These are phyloP conservation scores for Hucho hucho DNA, from an alignment of 2,113 vertebrate genomes.

Conservation along the genomic window DNA sequence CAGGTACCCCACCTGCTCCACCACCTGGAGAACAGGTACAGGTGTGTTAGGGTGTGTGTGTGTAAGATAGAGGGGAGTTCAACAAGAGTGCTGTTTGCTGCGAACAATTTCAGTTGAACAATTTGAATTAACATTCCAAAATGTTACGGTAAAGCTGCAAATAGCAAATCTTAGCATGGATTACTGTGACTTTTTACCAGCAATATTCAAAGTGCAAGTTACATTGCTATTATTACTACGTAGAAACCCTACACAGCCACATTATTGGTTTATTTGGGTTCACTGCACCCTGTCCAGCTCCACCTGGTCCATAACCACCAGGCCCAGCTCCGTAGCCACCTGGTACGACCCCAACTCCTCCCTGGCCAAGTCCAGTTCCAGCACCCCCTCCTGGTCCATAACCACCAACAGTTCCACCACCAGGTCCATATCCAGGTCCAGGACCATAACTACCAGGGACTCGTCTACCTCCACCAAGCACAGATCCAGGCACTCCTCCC, in stretches of 20 bases:
- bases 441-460: conserved; percentile 4
- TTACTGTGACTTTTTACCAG: no score
- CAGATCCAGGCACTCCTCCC: neutral
- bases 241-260: no score
- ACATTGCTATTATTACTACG: no score
- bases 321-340: conserved; percentile 17
- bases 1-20: conserved; percentile 5
- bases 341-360: neutral
- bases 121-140: no score
- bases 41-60: conserved; percentile 7
- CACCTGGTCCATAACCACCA: conserved; percentile 33
- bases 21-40: conserved; percentile 19
- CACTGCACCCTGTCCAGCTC: conserved; percentile 37
- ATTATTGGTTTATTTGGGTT: conserved; percentile 61
- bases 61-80: neutral
- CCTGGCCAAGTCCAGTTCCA: conserved; percentile 37
- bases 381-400: conserved; percentile 46
- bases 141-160: no score
- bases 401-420: conserved; percentile 13
- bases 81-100: no score
- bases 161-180: no score
- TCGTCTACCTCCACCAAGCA: neutral
- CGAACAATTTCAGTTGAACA: no score
- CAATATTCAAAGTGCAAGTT: no score
- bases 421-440: conserved; percentile 28